Percentiles rank a stretch among this genome's conserved stretches.
Conservation (phyloP, 2,888 invertebrate species). For the Torymus tubicola region DNA sequence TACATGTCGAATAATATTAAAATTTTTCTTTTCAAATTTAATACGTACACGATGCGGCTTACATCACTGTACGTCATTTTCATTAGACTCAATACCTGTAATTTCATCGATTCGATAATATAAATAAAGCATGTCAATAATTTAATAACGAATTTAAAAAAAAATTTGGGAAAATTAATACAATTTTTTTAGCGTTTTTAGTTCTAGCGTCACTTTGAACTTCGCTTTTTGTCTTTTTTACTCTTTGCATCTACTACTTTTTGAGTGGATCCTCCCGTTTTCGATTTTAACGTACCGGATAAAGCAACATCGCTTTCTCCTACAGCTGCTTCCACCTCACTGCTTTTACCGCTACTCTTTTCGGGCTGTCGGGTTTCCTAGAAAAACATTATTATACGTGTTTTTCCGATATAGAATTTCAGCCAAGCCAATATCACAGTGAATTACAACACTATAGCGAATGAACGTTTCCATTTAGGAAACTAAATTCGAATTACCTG, state of each 20-base stretch:
- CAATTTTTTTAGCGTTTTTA: slow-evolving; percentile 13
- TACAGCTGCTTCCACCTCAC: slow-evolving; percentile 54
- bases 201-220: slow-evolving; percentile 34
- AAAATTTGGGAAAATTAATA: neutral
- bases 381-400: slow-evolving; percentile 43
- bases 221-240: slow-evolving; percentile 13
- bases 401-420: slow-evolving; percentile 14
- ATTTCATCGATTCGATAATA: slow-evolving; percentile 47
- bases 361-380: slow-evolving; percentile 53
- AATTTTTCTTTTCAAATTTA: slow-evolving; percentile 19
- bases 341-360: slow-evolving; percentile 48
- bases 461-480: slow-evolving; percentile 27
- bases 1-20: slow-evolving; percentile 9
- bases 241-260: slow-evolving; percentile 40
- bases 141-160: slow-evolving; percentile 9
- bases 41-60: slow-evolving; percentile 58
- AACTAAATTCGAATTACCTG: slow-evolving; percentile 49
- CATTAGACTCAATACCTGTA: slow-evolving; percentile 56
- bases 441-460: slow-evolving; percentile 29
- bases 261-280: slow-evolving; percentile 13
- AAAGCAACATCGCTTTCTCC: slow-evolving; percentile 58
- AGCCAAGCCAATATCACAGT: slow-evolving; percentile 12
- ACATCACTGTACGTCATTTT: slow-evolving; percentile 59
- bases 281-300: slow-evolving; percentile 56
- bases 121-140: slow-evolving; percentile 26